Base-by-base conservation (phyloP, 1,140 invertebrate species). In the Drosophila oshimai region DNA sequence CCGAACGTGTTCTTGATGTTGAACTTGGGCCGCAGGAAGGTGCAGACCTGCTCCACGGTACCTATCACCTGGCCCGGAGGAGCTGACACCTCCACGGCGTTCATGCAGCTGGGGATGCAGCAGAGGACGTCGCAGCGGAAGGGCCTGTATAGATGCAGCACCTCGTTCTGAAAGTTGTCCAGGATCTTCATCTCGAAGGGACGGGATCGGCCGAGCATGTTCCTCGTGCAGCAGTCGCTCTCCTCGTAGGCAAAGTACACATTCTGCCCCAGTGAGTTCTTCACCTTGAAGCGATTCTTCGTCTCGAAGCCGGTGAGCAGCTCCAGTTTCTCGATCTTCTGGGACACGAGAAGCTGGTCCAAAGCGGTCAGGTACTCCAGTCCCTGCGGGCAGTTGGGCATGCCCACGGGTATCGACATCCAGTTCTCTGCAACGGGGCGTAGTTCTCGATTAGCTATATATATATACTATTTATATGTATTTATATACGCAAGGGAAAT, bases 341-440 rank as follows among this genome's bases (percentile, higher is more conserved):
- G 97, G 73, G 97, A 95, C 6, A 98, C 93, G 46, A 97, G 91
- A 13, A 98, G 91, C 69, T 96, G 94, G 91, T 98, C 97, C 93
- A 98, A 94, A 92, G 93, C 93, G 83, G 95, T 96, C 91, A 98
- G 94, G 93, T 97, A 98, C 93, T 97, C 97, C 91, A 98, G 94
- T 55, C 97, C 97, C 78, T 94, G 95, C 18, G 96, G 97, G 92
- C 95, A 97, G 90, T 94, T 96, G 92, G 90, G 92, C 51, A 67
- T 83, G 18, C 77, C 78, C 88, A 93, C 94, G 71, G 93, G 81
- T 74, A 89, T 87, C 24, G 76, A 86, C 81, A 87, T 87, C 81
- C 81, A 87, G 42, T 74, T 55, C 5, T 68, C 81, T 64, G 47
- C 22, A 61, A 73, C 20, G 33, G 37, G 45, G 53, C 53, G 54